Conservation (phyloP, 2,888 invertebrate genomes). For the Heliconius sara region DNA sequence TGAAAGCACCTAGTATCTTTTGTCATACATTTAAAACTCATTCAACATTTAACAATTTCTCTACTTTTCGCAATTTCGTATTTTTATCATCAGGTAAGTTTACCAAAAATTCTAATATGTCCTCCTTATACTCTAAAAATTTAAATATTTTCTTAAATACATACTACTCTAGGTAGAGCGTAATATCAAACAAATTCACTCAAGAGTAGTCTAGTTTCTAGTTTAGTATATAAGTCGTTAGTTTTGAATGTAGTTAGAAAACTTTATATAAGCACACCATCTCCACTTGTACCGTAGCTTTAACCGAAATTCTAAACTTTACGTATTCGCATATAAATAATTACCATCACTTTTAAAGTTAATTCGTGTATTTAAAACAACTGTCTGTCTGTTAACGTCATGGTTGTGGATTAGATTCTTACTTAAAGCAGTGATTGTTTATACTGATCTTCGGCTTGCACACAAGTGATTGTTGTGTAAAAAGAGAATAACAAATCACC, state of each 20-base stretch:
- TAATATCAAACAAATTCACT: slow-evolving; percentile 26
- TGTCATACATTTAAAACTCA: neutral
- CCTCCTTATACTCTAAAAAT: neutral
- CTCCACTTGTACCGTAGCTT: slow-evolving; percentile 1
- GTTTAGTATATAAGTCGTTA: slow-evolving; percentile 27
- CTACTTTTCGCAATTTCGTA: neutral
- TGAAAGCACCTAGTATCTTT: neutral
- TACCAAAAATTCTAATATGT: neutral
- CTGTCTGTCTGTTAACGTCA: neutral
- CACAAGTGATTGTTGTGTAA: no score
- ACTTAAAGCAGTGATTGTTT: neutral
- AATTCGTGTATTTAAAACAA: neutral
- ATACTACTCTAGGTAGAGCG: neutral
- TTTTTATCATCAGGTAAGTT: neutral
- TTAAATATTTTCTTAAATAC: slow-evolving; percentile 14
- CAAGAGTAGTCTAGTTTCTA: slow-evolving; percentile 20
- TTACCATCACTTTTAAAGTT: neutral
- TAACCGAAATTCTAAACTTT: slow-evolving; percentile 16
- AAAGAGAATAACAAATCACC: no score
- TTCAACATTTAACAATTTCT: neutral
- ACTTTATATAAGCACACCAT: slow-evolving; percentile 20
- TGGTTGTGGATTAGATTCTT: neutral
- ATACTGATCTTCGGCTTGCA: no score
- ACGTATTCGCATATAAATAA: neutral
- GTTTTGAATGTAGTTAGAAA: slow-evolving; percentile 24